These are phyloP conservation scores for Lepus americanus DNA, from an alignment of 2,113 vertebrate species.

Conservation along the genomic window DNA sequence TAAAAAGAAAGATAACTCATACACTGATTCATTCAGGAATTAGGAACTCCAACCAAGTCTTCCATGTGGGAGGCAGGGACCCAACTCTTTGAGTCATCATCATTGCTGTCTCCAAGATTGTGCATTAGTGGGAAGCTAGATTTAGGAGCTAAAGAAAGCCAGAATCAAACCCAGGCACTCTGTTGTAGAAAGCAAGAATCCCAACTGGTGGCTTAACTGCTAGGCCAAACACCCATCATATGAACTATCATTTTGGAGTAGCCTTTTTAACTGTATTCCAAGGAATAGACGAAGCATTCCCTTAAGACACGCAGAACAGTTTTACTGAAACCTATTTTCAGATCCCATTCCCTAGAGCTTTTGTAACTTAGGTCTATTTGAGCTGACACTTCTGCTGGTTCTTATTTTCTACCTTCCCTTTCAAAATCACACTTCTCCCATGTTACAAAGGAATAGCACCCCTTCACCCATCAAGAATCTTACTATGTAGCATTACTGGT, in stretches of 20 bases:
- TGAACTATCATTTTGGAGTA: not conserved
- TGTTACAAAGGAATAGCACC: not conserved
- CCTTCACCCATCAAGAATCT: not conserved
- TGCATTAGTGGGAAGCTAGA: too few species aligned
- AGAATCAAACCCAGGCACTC: too few species aligned
- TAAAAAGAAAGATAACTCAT: too few species aligned
- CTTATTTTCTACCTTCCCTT: not conserved
- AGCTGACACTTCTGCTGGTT: not conserved
- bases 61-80: too few species aligned
- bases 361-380: not conserved
- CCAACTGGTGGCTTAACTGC: too few species aligned
- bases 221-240: too few species aligned
- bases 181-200: too few species aligned
- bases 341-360: not conserved
- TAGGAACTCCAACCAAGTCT: too few species aligned
- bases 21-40: too few species aligned
- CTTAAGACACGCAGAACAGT: not conserved
- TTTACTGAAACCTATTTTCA: not conserved
- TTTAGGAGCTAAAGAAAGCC: too few species aligned
- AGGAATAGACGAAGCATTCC: not conserved
- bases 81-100: too few species aligned
- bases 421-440: not conserved
- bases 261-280: not conserved
- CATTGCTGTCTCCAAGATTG: too few species aligned
- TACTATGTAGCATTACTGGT: not conserved